Evolutionary conservation across 2,888 invertebrate genomes (phyloP), one percentile per base, ranked within the genome.

Genomic region (Eucera pruinosa): DNA sequence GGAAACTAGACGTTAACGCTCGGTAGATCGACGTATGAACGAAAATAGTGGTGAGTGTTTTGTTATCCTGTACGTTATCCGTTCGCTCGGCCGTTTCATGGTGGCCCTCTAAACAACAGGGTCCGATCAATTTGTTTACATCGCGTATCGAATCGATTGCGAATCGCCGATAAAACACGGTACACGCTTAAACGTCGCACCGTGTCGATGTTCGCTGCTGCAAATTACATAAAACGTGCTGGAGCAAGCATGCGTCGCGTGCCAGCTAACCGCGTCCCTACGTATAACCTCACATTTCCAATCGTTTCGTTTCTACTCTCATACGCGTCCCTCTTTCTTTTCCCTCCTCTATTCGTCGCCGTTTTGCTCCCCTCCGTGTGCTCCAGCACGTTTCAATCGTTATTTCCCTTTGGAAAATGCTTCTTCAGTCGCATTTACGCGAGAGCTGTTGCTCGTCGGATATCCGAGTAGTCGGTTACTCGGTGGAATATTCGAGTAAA

Each of bases 41-140:
- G 68, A 67, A 79, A 82, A 80, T 45, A 55, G 69, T 65, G 88
- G 89, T 89, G 84, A 88, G 89, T 86, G 81, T 83, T 82, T 78
- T 81, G 57, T 60, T 80, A 43, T 45, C 36, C 27, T 48, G 33
- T 50, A 58, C 50, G 55, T 58, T n/a, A n/a, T n/a, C n/a, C n/a
- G 41, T 52, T 74, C 80, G 62, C 61, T 50, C 50, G 25, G 52
- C 69, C 75, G 69, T 74, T 60, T 58, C 39, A 45, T 33, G 41
- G 61, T 55, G 52, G 64, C 74, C 69, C 45, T 55, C 65, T 55
- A 76, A 83, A 83, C 84, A 81, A 50, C 58, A 23, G 60, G 70
- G 43, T 68, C 48, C n/a, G n/a, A 75, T 39, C 62, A 71, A 80
- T 81, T 85, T 84, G 85, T 87, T 83, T 84, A 83, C 80, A 58